Evolutionary conservation across 2,113 vertebrate genomes (phyloP), one percentile per base, ranked within the genome.

Genomic region (Narcine bancroftii): DNA sequence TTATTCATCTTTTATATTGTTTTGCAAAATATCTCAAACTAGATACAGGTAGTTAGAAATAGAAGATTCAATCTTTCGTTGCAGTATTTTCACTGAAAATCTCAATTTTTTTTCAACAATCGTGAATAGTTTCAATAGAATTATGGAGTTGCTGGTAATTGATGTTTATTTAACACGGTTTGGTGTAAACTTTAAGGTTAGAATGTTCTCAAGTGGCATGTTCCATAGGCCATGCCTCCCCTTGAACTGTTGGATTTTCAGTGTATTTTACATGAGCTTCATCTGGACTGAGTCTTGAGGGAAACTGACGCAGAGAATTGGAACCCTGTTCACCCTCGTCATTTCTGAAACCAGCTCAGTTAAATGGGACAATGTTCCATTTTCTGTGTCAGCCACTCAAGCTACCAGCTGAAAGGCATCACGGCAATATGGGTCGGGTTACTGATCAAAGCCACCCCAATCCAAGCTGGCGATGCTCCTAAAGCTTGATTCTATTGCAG

Each of bases 401-500:
- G 81, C n/a, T 87, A n/a, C 60, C 81, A 87, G 7, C n/a, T 60
- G 53, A 36, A 60, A 60, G 39, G 53, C 53, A 87, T 60, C 33
- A 63, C 33, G 53, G 81, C 81, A 87, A n/a, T 1, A 15, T 13
- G 19, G 11, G 60, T 87, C 50, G 19, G 53, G 81, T 17, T 87
- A 33, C 81, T 87, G 81, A 87, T 36, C 81, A 85, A n/a, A 85
- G n/a, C 81, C 53, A 85, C 50, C 53, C 53, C 81, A 87, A 36
- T 7, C 81, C 33, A 10, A 50, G 24, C 26, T 60, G 15, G 19
- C 60, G 53, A 53, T 42, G 29, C 13, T 63, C 53, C 21, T 60
- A 7, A 50, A 21, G 53, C 36, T 24, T 39, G 53, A 63, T 87
- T 33, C 53, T n/a, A 21, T 63, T 56, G 10, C 79, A n/a, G 79